Evolutionary conservation across 2,888 invertebrate species (phyloP), one percentile per base, ranked within the genome.

Genomic region (Ochlodes sylvanus): DNA sequence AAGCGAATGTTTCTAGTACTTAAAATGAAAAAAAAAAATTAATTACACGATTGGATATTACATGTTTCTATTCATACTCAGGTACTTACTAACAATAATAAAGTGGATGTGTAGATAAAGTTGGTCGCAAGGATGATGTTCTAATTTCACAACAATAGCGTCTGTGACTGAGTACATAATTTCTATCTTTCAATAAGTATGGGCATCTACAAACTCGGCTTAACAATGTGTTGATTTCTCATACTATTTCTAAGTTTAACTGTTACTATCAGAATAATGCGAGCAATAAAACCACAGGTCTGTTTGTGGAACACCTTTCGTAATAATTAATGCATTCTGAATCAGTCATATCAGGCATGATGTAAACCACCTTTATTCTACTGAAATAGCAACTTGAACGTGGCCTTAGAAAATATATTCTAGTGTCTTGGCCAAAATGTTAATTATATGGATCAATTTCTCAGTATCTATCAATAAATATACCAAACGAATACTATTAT

Each of bases 111-210:
- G 85, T 84, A 77, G 77, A 83, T 87, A 86, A 73, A 79, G 73
- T 76, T 79, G 77, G 78, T 87, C 87, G 78, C 87, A 81, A 84
- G 84, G 72, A 73, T 75, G 77, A 77, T 88, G 84, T 87, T 85
- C 82, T 77, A 84, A 87, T 76, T 78, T 75, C 72, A 63, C 79
- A 79, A 92, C 91, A 92, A 92, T 90, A 80, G 87, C 73, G 77
- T 80, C 71, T 73, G 73, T 69, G 69, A 71, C 55, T 63, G 65
- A 44, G 66, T 70, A 64, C 54, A 65, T 70, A 73, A 72, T 71
- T 72, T 57, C 68, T 76, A 75, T 76, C 70, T 71, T 76, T 41
- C 56, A 56, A 56, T 64, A 67, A 34, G 15, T 63, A 56, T 15
- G 9, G 44, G 9, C 52, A 34, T 63, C 55, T n/a, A 56, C 44